Evolutionary conservation across 2,888 invertebrate species (phyloP), one percentile per base, ranked within the genome.

Genomic region (Ypsolopha sequella): DNA sequence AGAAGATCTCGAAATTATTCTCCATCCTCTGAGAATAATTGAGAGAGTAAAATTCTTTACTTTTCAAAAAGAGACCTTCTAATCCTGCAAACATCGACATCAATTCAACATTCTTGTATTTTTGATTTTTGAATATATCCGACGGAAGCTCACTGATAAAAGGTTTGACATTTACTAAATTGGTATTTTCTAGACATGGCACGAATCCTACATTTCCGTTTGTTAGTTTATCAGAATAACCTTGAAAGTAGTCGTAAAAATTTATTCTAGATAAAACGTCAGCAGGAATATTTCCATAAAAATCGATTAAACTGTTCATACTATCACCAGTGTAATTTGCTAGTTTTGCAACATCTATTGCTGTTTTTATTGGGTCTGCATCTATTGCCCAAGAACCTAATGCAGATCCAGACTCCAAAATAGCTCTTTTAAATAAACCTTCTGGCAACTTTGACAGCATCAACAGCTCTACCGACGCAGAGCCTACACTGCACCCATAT

Each of bases 171-270:
- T 24, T 24, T 24, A 24, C 24, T 24, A 50, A 61, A 24, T 24
- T 24, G 4, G 24, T 24, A 24, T 24, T 24, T 41, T 72, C 69
- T 1, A 69, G 48, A 48, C 72, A 70, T 1, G 70, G 70, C 0
- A 58, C 65, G 11, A 70, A 70, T 0, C 68, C 72, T 50, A 65
- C 61, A 1, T 59, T 62, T 0, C 68, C 67, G 24, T 24, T 24
- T 24, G 24, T 24, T 24, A 24, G 24, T 24, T 24, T 24, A 50
- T 66, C 65, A 8, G 58, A 63, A 3, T 63, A 51, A 48, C 59
- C 59, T n/a, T 59, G 58, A 11, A 65, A 66, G 35, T 59, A 63
- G 13, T 62, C 55, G 24, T 24, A 24, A 48, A 54, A 56, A 49
- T 61, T 68, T 0, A 44, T 41, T 41, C 33, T 35, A 41, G 54